phyloP scores from a whole-genome alignment of 2,113 vertebrate genomes.

The Alaudala cheleensis region DNA sequence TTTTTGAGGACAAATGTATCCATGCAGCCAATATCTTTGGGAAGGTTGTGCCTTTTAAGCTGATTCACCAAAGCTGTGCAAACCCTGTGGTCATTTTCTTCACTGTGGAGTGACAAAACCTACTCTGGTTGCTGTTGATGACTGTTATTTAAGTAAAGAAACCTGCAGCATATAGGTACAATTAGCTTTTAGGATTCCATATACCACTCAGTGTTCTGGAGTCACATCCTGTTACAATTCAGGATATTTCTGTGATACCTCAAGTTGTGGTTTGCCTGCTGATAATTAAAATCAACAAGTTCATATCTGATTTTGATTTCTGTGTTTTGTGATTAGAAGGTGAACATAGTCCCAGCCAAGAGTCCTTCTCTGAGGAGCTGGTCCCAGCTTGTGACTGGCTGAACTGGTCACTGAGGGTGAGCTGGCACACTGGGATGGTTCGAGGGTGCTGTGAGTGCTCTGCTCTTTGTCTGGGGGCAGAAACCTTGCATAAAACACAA shows the following conservation, averaged over 20 bases:
- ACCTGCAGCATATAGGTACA: not conserved
- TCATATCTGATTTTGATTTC: not conserved
- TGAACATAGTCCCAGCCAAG: not conserved
- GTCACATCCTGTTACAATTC: not conserved
- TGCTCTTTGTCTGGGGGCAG: not conserved
- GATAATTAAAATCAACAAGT: not conserved
- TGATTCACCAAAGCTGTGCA: not conserved
- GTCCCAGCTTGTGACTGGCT: not conserved
- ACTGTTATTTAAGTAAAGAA: not conserved
- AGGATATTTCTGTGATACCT: not conserved
- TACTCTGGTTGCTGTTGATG: not conserved
- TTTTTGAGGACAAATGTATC: not conserved
- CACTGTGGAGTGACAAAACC: not conserved
- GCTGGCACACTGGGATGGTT: not conserved
- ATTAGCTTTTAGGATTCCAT: not conserved
- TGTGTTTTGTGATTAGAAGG: not conserved
- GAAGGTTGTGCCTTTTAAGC: not conserved
- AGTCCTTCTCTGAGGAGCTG: not conserved
- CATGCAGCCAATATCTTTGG: not conserved
- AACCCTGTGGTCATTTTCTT: not conserved
- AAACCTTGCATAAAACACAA: not conserved
- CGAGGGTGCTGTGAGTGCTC: not conserved
- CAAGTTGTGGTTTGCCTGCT: not conserved
- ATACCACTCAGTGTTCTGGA: not conserved
- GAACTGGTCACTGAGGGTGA: not conserved